Conservation (phyloP, 2,888 invertebrate species). For the Apamea crenata region DNA sequence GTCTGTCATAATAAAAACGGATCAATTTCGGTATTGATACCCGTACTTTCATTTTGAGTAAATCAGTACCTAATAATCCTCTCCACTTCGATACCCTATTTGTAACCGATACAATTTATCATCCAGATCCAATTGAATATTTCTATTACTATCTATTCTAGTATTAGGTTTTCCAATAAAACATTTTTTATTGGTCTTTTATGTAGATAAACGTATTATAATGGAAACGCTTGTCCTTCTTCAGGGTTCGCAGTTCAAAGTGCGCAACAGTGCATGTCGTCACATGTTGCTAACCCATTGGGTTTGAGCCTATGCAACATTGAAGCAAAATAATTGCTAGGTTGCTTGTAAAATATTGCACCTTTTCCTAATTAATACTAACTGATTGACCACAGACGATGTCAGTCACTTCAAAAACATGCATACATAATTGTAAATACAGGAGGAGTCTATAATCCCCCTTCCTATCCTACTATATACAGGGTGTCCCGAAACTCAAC, state of each 20-base stretch:
- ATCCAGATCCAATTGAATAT: conserved; percentile 9
- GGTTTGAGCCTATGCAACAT: neutral
- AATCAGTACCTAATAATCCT: conserved; percentile 8
- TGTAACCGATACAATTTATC: conserved; percentile 23
- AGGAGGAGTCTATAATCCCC: no score
- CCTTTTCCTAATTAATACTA: no score
- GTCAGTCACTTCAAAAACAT: neutral
- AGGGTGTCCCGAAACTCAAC: no score
- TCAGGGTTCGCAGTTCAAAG: conserved; percentile 13
- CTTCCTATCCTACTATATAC: no score
- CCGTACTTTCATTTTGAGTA: conserved; percentile 15
- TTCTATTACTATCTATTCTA: neutral
- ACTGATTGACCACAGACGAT: neutral
- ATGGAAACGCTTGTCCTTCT: neutral
- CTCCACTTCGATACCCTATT: neutral
- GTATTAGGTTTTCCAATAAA: neutral
- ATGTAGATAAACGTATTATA: neutral
- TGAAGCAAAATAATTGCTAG: neutral
- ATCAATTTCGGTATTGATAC: neutral
- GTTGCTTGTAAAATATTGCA: neutral
- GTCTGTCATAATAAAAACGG: neutral
- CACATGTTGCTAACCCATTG: neutral
- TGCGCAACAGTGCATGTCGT: conserved; percentile 15
- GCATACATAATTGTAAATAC: neutral
- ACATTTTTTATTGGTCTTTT: neutral